A percentile compares a stretch with the other conserved stretches of the same genome.
Evolutionary conservation across 2,113 vertebrate genomes (phyloP).

Genomic region (Brachionichthys hirsutus): DNA sequence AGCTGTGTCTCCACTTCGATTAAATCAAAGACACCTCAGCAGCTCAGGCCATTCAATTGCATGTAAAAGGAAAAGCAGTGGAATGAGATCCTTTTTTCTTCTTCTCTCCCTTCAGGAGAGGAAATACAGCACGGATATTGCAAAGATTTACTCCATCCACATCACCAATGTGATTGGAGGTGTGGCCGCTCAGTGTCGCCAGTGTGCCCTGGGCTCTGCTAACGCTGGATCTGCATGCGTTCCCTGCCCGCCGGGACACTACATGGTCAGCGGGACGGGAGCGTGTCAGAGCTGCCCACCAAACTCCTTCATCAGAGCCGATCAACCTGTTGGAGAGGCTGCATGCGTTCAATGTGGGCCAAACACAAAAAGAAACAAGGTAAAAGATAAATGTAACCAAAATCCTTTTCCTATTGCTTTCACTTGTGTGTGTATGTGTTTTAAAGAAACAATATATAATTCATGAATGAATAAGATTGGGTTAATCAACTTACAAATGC

Average conservation of each 20-base stretch:
- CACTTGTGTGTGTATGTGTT: too few species aligned
- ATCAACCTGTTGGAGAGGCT: slow-evolving; percentile 77
- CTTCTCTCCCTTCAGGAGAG: slow-evolving; percentile 75
- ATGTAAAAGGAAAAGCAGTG: not conserved
- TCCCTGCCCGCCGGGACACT: slow-evolving; percentile 83
- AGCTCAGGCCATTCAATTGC: not conserved
- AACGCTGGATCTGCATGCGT: slow-evolving; percentile 79
- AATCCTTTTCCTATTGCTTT: too few species aligned
- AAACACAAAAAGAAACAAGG: slow-evolving; percentile 85
- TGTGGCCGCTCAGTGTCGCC: slow-evolving; percentile 88
- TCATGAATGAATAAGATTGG: too few species aligned
- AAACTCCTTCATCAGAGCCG: slow-evolving; percentile 80
- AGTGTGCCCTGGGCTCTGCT: slow-evolving; percentile 76
- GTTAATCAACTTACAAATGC: too few species aligned
- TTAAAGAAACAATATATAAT: too few species aligned
- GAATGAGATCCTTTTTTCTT: not conserved
- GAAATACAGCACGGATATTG: slow-evolving; percentile 82
- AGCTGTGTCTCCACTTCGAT: not conserved
- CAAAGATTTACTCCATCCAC: slow-evolving; percentile 91
- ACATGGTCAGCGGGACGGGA: slow-evolving; percentile 78
- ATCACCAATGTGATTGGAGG: slow-evolving; percentile 87
- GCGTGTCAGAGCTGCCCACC: slow-evolving; percentile 81
- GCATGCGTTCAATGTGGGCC: slow-evolving; percentile 86
- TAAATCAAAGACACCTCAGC: not conserved
- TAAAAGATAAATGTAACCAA: slow-evolving; percentile 45